A percentile compares a stretch with the other conserved stretches of the same genome.
These are phyloP conservation scores for Metopolophium dirhodum DNA, from an alignment of 1,140 invertebrate species.

Conservation along the genomic window DNA sequence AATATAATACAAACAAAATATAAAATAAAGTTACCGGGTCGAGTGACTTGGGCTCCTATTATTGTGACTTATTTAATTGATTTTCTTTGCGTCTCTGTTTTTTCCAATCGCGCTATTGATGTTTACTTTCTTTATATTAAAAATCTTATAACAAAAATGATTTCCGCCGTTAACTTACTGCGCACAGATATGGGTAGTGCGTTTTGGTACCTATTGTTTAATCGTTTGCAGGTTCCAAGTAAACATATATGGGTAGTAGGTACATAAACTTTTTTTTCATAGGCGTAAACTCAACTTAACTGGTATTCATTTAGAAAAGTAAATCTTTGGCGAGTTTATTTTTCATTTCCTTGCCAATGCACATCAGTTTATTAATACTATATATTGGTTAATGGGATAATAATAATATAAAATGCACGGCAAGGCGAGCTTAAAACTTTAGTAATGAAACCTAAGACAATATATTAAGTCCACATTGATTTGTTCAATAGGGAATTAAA, in stretches of 20 bases:
- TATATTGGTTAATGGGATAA: not conserved
- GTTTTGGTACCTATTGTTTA: not conserved
- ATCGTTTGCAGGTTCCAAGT: not conserved
- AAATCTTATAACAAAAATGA: not conserved
- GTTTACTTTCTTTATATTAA: not conserved
- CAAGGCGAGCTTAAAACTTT: not conserved
- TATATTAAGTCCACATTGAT: not conserved
- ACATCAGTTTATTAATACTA: not conserved
- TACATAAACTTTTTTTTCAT: not conserved
- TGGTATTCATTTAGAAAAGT: not conserved
- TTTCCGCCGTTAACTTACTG: not conserved
- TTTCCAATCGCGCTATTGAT: not conserved
- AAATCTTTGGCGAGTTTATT: not conserved
- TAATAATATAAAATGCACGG: not conserved
- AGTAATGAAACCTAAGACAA: not conserved
- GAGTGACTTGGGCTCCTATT: constrained; percentile 12
- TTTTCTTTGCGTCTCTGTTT: not conserved
- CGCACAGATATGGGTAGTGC: not conserved
- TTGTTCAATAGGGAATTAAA: not conserved
- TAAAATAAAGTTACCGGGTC: not conserved
- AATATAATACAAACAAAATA: not conserved
- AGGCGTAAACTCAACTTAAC: not conserved
- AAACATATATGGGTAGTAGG: not conserved
- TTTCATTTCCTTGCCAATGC: not conserved
- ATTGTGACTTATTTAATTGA: not conserved